A percentile compares a stretch with the other conserved stretches of the same genome.
These are phyloP conservation scores for Bacillus rossius DNA, from an alignment of 1,140 invertebrate species.

Conservation along the genomic window DNA sequence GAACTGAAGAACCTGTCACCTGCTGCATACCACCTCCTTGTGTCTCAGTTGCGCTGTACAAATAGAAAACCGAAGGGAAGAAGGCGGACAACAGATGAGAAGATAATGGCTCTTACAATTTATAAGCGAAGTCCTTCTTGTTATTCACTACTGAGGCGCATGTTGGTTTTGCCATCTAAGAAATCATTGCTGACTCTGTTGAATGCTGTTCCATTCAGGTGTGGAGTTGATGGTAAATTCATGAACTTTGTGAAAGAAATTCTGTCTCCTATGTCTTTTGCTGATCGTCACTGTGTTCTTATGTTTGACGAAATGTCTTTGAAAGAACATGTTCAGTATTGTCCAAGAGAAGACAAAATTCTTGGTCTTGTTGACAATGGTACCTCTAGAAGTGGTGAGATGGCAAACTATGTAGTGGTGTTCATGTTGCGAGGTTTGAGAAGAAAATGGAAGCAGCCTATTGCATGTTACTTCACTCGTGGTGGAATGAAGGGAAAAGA, in stretches of 20 bases:
- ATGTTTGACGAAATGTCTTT: constrained; percentile 1
- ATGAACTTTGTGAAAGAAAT: neutral
- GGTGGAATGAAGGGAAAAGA: constrained; percentile 7
- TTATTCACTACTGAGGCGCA: no score
- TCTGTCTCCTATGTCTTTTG: neutral
- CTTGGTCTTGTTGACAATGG: neutral
- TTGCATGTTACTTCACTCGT: no score
- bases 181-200: neutral
- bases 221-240: neutral
- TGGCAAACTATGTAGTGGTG: no score
- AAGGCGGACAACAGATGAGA: no score
- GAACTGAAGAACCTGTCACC: no score
- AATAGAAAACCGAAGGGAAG: no score
- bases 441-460: no score
- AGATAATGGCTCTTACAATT: no score
- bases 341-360: neutral
- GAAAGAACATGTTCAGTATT: neutral
- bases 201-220: neutral
- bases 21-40: no score
- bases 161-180: neutral
- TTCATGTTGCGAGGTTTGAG: no score
- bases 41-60: no score
- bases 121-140: no score
- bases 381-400: neutral
- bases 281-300: neutral